These are phyloP conservation scores for Drosophila kurseongensis DNA, from an alignment of 1,140 invertebrate species.

Conservation along the genomic window DNA sequence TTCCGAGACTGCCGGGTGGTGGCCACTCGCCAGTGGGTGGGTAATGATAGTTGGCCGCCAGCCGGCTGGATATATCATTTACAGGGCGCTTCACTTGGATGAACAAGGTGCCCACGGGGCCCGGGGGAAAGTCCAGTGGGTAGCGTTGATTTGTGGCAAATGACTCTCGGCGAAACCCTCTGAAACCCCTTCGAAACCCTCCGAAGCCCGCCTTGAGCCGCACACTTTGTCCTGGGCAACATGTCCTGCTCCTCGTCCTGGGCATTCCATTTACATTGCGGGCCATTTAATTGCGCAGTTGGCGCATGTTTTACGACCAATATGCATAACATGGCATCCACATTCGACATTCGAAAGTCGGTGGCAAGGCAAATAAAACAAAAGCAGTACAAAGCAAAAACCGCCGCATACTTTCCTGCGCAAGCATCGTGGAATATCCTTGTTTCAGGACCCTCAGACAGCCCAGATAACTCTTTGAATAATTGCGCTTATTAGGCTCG, in stretches of 20 bases:
- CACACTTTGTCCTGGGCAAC: conserved; percentile 6
- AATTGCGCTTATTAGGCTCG: conserved; percentile 58
- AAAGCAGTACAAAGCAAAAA: not conserved
- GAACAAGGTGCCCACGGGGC: conserved; percentile 1
- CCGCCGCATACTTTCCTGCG: conserved; percentile 43
- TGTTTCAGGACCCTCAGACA: conserved; percentile 5
- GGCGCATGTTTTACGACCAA: conserved; percentile 68
- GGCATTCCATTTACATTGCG: conserved; percentile 58
- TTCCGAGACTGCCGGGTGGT: not conserved
- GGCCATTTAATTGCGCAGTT: conserved; percentile 76
- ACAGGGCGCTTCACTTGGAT: conserved; percentile 25
- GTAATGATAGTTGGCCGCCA: conserved; percentile 32
- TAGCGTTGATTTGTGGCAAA: conserved; percentile 54
- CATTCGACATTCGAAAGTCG: conserved; percentile 30
- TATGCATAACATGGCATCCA: conserved; percentile 52
- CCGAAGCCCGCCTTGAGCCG: conserved; percentile 13
- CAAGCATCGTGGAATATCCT: conserved; percentile 34
- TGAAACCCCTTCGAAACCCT: no score
- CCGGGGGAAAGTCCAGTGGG: not conserved
- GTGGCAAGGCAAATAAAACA: not conserved
- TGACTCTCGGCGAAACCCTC: no score
- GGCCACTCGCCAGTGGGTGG: not conserved
- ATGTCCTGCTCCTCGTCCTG: conserved; percentile 38
- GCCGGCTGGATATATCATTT: conserved; percentile 41
- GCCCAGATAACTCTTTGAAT: conserved; percentile 43